Evolutionary conservation across 2,797 vertebrate species (phyloP), one percentile per base, ranked within the genome.

Genomic region (Xenops minutus): DNA sequence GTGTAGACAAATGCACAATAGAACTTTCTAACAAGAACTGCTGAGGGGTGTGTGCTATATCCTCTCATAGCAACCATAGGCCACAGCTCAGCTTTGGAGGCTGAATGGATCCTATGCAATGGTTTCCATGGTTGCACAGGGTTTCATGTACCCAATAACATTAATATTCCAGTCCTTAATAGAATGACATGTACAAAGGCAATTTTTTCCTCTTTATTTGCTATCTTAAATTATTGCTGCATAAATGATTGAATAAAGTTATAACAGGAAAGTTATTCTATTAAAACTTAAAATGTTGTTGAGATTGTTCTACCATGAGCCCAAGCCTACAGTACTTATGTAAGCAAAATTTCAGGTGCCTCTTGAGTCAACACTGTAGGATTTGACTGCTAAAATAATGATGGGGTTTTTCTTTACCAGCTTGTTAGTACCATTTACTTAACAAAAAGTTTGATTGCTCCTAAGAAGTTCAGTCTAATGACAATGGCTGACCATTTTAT

Each of bases 371-470:
- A 32, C 1, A 5, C 37, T 71, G 29, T 44, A 55, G 36, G 51
- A 69, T 86, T 85, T 73, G 55, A 8, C 29, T 89, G 51, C 16
- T 73, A 54, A 81, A 89, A 75, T 68, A 62, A 89, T 23, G 10
- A 19, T 27, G 39, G 1, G 2, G 69, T 46, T 75, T 51, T 58
- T 67, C 58, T 80, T 88, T 54, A 86, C 14, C 10, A 62, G 44
- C 29, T 75, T 74, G 26, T 77, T 95, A 32, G 19, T 48, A 41
- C 26, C 49, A 24, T 32, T 80, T 74, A 83, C 51, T 79, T 89
- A 93, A 69, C 88, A 98, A 98, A 14, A 98, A 98, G 67, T 98
- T 98, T 92, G 98, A 98, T 95, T 98, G 98, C 85, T 89, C 89
- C 71, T 98, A 67, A 54, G 52, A 98, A 81, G 97, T 98, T 44